Evolutionary conservation across 2,797 vertebrate genomes (phyloP).

Genomic region (Oreochromis mossambicus): DNA sequence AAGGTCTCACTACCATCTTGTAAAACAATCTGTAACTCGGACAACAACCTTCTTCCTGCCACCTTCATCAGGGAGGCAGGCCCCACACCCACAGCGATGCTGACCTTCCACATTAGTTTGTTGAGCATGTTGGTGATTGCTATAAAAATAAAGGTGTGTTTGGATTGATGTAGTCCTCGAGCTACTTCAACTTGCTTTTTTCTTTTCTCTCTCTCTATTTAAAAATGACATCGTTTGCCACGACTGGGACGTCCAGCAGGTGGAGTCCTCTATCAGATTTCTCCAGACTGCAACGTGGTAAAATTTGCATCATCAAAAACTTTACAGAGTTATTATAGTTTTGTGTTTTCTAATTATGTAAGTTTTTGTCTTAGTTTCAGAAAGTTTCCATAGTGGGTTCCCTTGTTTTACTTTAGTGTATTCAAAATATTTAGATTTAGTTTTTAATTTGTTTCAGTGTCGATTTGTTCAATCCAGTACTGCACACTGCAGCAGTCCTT

Average conservation of each 20-base stretch:
- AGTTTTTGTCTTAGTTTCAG: not conserved
- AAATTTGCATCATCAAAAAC: not conserved
- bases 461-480: not conserved
- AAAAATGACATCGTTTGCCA: not conserved
- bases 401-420: not conserved
- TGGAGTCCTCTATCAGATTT: constrained; percentile 6
- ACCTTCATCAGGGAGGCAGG: not conserved
- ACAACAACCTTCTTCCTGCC: not conserved
- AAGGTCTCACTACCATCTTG: fast-evolving
- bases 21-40: not conserved
- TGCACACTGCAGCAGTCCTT: not conserved
- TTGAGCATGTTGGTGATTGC: not conserved
- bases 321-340: not conserved
- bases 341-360: not conserved
- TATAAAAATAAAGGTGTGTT: not conserved
- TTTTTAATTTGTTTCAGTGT: not conserved
- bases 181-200: not conserved
- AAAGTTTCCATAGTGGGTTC: not conserved
- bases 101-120: not conserved
- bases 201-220: not conserved
- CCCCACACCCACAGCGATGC: not conserved
- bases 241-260: constrained; percentile 29
- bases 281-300: not conserved
- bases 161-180: not conserved
- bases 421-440: not conserved